These are phyloP conservation scores for Callipepla squamata DNA, from an alignment of 2,113 vertebrate species.

Conservation along the genomic window DNA sequence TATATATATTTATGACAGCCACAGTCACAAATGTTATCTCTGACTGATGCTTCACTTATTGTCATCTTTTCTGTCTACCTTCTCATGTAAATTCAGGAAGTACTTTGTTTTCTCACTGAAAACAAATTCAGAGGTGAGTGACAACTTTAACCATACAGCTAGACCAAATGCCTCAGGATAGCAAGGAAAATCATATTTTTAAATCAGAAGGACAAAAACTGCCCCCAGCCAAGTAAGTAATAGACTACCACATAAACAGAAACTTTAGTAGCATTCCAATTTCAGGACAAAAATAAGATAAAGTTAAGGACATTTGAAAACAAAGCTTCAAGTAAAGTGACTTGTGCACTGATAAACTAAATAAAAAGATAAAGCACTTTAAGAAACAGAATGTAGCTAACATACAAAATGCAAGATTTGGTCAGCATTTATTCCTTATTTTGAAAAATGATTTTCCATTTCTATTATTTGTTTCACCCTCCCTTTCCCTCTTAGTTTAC, in stretches of 20 bases:
- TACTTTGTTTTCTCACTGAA: constrained; percentile 38
- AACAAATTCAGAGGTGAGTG: constrained; percentile 59
- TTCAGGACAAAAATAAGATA: constrained; percentile 61
- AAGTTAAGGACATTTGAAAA: constrained; percentile 67
- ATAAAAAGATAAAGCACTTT: constrained; percentile 39
- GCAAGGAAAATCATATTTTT: constrained; percentile 33
- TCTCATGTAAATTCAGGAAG: constrained; percentile 2
- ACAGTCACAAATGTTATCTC: constrained; percentile 31
- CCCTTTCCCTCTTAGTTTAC: neutral
- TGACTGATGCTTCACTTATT: constrained; percentile 27
- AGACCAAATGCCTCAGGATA: constrained; percentile 46
- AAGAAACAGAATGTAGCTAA: neutral
- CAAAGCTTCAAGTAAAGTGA: constrained; percentile 40
- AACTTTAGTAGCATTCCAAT: constrained; percentile 44
- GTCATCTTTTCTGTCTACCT: constrained; percentile 17
- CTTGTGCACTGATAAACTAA: constrained; percentile 38
- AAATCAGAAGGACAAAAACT: constrained; percentile 59
- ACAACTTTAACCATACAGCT: constrained; percentile 33
- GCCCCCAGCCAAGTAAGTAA: constrained; percentile 52
- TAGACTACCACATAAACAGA: constrained; percentile 44
- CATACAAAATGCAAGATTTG: neutral
- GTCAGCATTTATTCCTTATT: neutral
- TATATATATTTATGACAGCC: constrained; percentile 1
- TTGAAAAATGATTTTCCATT: neutral
- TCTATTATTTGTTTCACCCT: constrained; percentile 25